phyloP scores from a whole-genome alignment of 2,113 vertebrate species.

The Cephalopterus ornatus region DNA sequence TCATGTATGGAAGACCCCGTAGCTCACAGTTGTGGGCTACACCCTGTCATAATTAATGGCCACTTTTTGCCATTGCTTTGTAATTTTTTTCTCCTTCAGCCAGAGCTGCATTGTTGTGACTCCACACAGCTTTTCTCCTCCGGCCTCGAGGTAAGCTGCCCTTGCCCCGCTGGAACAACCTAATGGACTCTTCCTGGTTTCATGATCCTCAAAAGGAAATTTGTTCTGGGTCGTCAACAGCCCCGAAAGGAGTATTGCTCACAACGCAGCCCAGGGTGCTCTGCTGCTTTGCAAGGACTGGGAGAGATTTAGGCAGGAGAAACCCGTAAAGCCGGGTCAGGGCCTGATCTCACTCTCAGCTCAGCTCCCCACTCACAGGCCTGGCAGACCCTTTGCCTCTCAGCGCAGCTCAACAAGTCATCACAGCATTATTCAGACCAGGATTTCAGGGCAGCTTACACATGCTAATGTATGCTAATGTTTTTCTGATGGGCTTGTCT shows the following conservation, averaged over 20 bases:
- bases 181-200: background rate
- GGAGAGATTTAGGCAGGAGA: background rate
- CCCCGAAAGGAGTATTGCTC: background rate
- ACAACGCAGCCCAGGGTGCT: accelerated
- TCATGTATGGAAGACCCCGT: background rate
- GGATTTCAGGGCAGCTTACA: background rate
- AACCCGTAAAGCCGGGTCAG: background rate
- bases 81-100: background rate
- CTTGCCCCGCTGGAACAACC: background rate
- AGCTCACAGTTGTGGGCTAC: background rate
- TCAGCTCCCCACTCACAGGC: background rate
- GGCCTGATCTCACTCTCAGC: background rate
- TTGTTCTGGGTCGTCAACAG: background rate
- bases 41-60: background rate
- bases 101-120: background rate
- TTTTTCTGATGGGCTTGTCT: background rate
- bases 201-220: background rate
- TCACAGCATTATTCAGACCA: background rate
- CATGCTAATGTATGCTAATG: background rate
- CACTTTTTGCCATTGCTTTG: background rate
- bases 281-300: background rate
- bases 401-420: background rate
- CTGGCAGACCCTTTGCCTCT: background rate
- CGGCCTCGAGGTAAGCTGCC: background rate
- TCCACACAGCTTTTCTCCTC: background rate